Evolutionary conservation across 1,140 invertebrate species (phyloP).

Genomic region (Drosophila guanche): DNA sequence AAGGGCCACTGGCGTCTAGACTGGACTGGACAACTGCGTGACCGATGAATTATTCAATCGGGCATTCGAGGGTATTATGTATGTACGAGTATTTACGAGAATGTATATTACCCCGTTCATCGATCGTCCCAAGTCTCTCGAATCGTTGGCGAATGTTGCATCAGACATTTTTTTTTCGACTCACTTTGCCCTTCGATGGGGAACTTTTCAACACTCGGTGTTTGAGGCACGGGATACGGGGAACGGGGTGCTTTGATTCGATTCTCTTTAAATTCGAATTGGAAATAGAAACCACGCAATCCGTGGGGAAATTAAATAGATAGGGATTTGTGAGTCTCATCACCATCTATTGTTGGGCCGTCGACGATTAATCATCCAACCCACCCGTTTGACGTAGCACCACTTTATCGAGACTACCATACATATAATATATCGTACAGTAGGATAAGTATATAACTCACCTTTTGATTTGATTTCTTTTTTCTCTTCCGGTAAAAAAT

Average conservation of each 20-base stretch:
- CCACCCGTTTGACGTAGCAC: neutral
- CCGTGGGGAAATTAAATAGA: neutral
- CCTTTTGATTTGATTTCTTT: constrained; percentile 80
- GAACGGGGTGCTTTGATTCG: neutral
- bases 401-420: neutral
- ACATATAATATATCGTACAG: neutral
- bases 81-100: constrained; percentile 23
- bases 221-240: no score
- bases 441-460: constrained; percentile 37
- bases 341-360: constrained; percentile 8
- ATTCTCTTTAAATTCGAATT: constrained; percentile 1
- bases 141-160: constrained; percentile 64
- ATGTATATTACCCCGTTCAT: constrained; percentile 11
- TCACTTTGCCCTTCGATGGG: constrained; percentile 60
- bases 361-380: neutral
- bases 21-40: constrained; percentile 33
- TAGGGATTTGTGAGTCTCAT: constrained; percentile 15
- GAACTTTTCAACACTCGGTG: constrained; percentile 5
- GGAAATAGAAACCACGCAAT: constrained; percentile 1
- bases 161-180: constrained; percentile 52
- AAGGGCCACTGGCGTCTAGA: constrained; percentile 57
- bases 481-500: constrained; percentile 82
- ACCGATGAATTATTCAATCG: constrained; percentile 68
- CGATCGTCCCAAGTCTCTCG: constrained; percentile 36
- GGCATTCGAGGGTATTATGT: constrained; percentile 51